These are phyloP conservation scores for Drosophila elegans DNA, from an alignment of 1,140 invertebrate species.

Conservation along the genomic window DNA sequence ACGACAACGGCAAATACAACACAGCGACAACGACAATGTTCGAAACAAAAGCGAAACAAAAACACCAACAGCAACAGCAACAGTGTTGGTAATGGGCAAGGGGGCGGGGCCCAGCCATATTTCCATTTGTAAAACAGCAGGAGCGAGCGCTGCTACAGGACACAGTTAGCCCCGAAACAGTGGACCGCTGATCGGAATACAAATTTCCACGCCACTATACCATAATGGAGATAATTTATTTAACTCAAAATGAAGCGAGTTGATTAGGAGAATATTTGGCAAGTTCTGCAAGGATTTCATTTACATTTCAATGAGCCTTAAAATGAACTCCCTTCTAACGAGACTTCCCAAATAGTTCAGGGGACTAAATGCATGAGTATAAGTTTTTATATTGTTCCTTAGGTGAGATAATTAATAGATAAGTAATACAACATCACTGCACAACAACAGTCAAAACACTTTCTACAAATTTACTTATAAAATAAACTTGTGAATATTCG, in stretches of 20 bases:
- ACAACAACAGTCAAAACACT: no score
- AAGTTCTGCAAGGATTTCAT: constrained; percentile 14
- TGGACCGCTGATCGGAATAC: constrained; percentile 52
- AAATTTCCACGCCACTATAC: constrained; percentile 39
- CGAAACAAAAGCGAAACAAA: constrained; percentile 78
- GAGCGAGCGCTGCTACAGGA: constrained; percentile 43
- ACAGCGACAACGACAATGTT: constrained; percentile 68
- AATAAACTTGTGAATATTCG: no score
- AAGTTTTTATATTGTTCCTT: no score
- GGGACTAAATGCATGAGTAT: no score
- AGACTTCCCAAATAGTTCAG: not conserved
- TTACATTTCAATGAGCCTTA: constrained; percentile 13
- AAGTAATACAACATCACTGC: no score
- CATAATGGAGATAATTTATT: constrained; percentile 43
- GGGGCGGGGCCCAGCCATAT: constrained; percentile 36
- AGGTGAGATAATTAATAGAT: not conserved
- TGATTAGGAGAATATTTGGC: constrained; percentile 44
- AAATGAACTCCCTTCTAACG: not conserved
- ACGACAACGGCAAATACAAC: constrained; percentile 58
- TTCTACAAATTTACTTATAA: no score
- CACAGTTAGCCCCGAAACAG: constrained; percentile 50
- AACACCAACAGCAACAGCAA: constrained; percentile 62
- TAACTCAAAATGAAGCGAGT: constrained; percentile 45
- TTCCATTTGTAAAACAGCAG: constrained; percentile 61
- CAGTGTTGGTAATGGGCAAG: constrained; percentile 20